phyloP scores from a whole-genome alignment of 2,888 invertebrate species.

The Electrophaes corylata region DNA sequence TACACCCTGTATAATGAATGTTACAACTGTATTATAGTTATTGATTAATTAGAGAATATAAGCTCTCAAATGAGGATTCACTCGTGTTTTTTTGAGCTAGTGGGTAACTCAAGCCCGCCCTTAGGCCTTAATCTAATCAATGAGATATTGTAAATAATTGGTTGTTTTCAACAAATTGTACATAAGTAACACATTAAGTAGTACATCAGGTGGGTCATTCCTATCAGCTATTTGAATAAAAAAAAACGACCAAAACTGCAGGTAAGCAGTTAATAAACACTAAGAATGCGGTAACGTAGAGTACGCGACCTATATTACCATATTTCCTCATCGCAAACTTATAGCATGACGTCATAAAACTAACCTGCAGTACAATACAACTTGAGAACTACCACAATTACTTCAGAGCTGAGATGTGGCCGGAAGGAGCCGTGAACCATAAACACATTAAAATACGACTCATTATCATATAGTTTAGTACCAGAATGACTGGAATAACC shows the following conservation, averaged over 20 bases:
- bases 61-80: neutral
- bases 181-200: too few relatives aligned
- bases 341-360: conserved; percentile 11
- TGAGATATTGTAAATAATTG: too few relatives aligned
- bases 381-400: conserved; percentile 9
- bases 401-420: conserved; percentile 10
- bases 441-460: conserved; percentile 25
- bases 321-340: conserved; percentile 6
- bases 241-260: too few relatives aligned
- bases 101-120: too few relatives aligned
- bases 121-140: too few relatives aligned
- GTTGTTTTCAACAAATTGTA: too few relatives aligned
- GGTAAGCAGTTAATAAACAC: neutral
- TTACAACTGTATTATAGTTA: neutral
- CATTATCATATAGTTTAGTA: conserved; percentile 25
- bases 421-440: conserved; percentile 27
- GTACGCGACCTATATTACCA: conserved; percentile 16
- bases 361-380: conserved; percentile 14
- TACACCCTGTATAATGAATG: neutral
- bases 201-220: too few relatives aligned
- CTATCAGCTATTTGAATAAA: too few relatives aligned
- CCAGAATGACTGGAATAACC: neutral
- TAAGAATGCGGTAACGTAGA: neutral
- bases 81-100: neutral
- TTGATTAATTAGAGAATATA: neutral